A percentile compares a stretch with the other conserved stretches of the same genome.
Conservation (phyloP, 2,888 invertebrate genomes). For the Rhorus exstirpatorius region DNA sequence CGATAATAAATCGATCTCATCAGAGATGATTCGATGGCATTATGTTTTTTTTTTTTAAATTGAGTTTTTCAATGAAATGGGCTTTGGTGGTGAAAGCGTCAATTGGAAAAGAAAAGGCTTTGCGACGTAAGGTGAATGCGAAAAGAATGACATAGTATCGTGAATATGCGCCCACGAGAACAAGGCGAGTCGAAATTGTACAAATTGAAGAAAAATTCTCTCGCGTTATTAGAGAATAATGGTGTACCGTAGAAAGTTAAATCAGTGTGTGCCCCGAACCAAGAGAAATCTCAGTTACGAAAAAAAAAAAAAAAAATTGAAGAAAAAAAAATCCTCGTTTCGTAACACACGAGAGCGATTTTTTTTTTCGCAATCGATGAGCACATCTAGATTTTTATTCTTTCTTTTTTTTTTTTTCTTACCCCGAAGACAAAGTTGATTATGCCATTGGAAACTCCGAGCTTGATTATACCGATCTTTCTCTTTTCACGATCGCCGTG, state of each 20-base stretch:
- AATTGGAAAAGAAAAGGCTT: not conserved
- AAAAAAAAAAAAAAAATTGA: conserved; percentile 3
- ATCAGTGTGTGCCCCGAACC: not conserved
- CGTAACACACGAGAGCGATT: conserved; percentile 14
- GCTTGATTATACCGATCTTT: conserved; percentile 90
- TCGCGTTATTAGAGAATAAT: conserved; percentile 39
- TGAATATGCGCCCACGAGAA: conserved; percentile 13
- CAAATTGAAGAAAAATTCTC: conserved; percentile 48
- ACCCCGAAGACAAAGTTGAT: conserved; percentile 94
- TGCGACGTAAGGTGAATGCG: not conserved
- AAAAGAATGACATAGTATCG: conserved; percentile 16
- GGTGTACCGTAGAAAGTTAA: conserved; percentile 48
- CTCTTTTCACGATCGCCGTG: conserved; percentile 89
- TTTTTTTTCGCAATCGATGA: conserved; percentile 26
- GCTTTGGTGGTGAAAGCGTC: conserved; percentile 14
- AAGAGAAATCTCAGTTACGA: conserved; percentile 3
- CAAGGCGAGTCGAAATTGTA: conserved; percentile 12
- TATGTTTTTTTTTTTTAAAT: too few relatives aligned
- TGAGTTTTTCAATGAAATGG: not conserved
- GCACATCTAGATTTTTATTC: not conserved
- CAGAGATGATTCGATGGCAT: not conserved
- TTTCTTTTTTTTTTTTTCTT: conserved; percentile 85
- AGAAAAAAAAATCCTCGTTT: conserved; percentile 12
- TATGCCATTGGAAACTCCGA: conserved; percentile 93
- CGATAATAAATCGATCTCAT: not conserved